Conservation (phyloP, 2,113 vertebrate species). For the Corythornis vintsioides region DNA sequence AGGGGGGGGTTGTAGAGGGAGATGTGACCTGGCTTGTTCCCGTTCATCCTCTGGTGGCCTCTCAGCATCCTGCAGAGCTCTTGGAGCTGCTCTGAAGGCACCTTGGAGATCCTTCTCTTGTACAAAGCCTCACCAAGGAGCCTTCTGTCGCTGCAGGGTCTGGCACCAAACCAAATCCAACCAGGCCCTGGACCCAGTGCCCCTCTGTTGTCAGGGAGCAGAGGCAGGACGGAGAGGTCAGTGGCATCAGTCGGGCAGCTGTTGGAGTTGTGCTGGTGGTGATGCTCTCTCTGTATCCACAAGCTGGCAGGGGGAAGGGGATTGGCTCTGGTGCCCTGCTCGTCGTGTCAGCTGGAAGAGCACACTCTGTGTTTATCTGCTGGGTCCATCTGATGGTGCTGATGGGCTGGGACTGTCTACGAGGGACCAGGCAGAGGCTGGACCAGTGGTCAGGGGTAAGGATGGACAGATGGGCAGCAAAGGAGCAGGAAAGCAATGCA, state of each 20-base stretch:
- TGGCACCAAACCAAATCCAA: not conserved
- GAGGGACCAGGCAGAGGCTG: not conserved
- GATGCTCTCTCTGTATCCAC: not conserved
- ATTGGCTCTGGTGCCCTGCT: not conserved
- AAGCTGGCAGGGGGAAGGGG: not conserved
- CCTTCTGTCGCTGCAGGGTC: not conserved
- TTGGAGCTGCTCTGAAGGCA: not conserved
- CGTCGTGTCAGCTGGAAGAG: accelerated
- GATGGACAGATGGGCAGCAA: not conserved
- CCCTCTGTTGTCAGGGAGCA: not conserved
- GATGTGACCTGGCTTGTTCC: not conserved
- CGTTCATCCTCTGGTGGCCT: not conserved
- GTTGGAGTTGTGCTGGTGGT: not conserved
- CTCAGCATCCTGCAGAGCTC: not conserved
- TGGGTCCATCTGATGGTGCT: not conserved
- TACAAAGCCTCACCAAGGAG: not conserved
- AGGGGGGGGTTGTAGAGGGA: not conserved
- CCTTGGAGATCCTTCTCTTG: accelerated
- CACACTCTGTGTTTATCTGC: not conserved
- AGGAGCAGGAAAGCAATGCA: not conserved
- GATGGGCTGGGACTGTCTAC: not conserved
- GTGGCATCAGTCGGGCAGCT: not conserved
- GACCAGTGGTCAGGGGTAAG: not conserved
- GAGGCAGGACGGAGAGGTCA: not conserved
- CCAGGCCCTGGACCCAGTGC: not conserved